A percentile compares a stretch with the other conserved stretches of the same genome.
These are phyloP conservation scores for Drosophila barbarae DNA, from an alignment of 2,888 invertebrate genomes.

Conservation along the genomic window DNA sequence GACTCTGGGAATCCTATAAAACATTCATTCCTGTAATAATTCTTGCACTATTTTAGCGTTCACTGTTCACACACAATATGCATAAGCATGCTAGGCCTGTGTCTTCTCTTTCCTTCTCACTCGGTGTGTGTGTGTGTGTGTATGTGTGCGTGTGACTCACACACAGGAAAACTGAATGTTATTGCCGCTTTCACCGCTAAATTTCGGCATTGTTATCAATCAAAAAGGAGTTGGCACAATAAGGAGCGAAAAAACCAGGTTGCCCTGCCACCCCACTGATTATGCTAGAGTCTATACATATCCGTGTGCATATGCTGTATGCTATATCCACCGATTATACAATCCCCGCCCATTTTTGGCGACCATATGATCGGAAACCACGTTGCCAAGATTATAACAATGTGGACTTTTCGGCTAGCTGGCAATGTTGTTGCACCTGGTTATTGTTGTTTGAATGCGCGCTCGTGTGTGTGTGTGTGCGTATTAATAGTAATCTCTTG, in stretches of 20 bases:
- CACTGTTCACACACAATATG: conserved; percentile 2
- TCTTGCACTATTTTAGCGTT: not conserved
- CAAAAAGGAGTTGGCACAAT: conserved; percentile 10
- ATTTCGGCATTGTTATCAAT: conserved; percentile 4
- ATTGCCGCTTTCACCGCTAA: conserved; percentile 36
- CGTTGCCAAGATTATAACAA: conserved; percentile 66
- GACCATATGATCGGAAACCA: conserved; percentile 66
- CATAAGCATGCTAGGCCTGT: conserved; percentile 16
- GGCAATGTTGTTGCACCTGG: conserved; percentile 54
- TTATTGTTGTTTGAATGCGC: conserved; percentile 31
- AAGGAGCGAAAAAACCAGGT: conserved; percentile 2
- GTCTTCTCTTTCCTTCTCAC: not conserved
- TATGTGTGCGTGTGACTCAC: conserved; percentile 12
- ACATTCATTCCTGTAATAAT: not conserved
- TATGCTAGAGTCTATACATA: conserved; percentile 5
- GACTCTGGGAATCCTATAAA: not conserved
- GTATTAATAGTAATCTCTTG: conserved; percentile 15
- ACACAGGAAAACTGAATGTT: conserved; percentile 11
- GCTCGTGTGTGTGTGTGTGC: not conserved
- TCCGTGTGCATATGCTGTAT: conserved; percentile 12
- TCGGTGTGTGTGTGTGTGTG: not conserved
- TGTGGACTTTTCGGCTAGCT: conserved; percentile 39
- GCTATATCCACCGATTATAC: conserved; percentile 55
- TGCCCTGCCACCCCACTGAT: conserved; percentile 29
- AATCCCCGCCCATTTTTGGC: conserved; percentile 44